Evolutionary conservation across 1,140 invertebrate species (phyloP).

Genomic region (Drosophila nigromelanica): DNA sequence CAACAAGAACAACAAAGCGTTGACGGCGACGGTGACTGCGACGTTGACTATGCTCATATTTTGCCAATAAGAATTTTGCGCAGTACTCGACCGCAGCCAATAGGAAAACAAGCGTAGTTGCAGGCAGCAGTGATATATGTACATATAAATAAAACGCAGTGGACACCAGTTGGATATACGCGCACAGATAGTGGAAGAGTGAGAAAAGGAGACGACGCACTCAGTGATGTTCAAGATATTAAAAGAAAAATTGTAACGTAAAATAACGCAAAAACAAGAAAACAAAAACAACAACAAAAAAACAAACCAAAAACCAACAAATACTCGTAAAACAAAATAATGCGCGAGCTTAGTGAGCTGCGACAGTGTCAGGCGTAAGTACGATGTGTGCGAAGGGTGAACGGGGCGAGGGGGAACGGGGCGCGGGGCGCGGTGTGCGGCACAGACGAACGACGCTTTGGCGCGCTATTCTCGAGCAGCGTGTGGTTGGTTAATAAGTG

Average conservation of each 20-base stretch:
- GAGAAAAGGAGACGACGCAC: not conserved
- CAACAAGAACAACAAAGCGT: no score
- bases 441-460: slow-evolving; percentile 3
- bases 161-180: not conserved
- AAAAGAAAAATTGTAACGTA: slow-evolving; percentile 63
- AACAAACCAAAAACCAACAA: slow-evolving; percentile 14
- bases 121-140: slow-evolving; percentile 4
- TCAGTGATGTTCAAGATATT: slow-evolving; percentile 49
- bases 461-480: slow-evolving; percentile 10
- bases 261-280: slow-evolving; percentile 7
- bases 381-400: slow-evolving; percentile 3
- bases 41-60: slow-evolving; percentile 10
- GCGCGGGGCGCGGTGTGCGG: no score
- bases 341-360: slow-evolving; percentile 49
- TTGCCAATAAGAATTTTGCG: slow-evolving; percentile 68
- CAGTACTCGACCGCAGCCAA: slow-evolving; percentile 54
- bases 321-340: slow-evolving; percentile 27
- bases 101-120: slow-evolving; percentile 47
- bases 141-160: slow-evolving; percentile 13
- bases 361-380: slow-evolving; percentile 53
- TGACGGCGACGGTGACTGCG: not conserved
- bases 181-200: not conserved
- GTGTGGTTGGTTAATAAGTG: not conserved
- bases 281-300: slow-evolving; percentile 17
- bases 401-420: not conserved